A percentile compares a stretch with the other conserved stretches of the same genome.
These are phyloP conservation scores for Dipodomys merriami DNA, from an alignment of 2,113 vertebrate species.

Conservation along the genomic window DNA sequence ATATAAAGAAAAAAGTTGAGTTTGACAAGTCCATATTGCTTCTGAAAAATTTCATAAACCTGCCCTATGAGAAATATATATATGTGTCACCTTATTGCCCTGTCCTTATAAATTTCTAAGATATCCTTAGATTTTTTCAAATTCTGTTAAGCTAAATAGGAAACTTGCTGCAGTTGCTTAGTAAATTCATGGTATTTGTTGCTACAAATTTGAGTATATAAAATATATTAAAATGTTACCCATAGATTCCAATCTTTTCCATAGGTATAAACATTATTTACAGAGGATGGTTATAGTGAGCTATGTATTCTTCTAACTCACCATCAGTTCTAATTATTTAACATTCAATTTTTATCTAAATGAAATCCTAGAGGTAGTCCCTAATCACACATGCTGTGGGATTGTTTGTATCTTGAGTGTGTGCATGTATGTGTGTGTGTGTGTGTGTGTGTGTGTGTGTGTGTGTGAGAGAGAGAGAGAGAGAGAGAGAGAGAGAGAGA, in stretches of 20 bases:
- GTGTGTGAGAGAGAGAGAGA: background rate
- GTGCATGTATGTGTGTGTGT: background rate
- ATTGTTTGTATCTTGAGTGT: background rate
- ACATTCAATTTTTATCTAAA: background rate
- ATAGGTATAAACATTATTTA: too few relatives aligned
- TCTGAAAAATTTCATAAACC: conserved; percentile 8
- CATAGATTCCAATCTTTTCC: background rate
- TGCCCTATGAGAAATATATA: background rate
- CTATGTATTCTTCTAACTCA: background rate
- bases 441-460: background rate
- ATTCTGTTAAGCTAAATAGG: background rate
- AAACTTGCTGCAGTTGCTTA: background rate
- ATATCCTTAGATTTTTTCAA: background rate
- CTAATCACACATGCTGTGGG: background rate
- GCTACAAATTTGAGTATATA: background rate
- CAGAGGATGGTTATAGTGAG: background rate
- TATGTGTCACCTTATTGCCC: background rate
- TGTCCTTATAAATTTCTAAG: conserved; percentile 4
- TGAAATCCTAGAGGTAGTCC: background rate
- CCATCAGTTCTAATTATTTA: background rate
- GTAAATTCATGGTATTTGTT: background rate
- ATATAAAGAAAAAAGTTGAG: background rate
- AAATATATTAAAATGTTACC: background rate
- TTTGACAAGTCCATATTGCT: background rate
- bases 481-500: too few relatives aligned